These are phyloP conservation scores for Corythoichthys haematopterus DNA, from an alignment of 2,113 vertebrate genomes.

Conservation along the genomic window DNA sequence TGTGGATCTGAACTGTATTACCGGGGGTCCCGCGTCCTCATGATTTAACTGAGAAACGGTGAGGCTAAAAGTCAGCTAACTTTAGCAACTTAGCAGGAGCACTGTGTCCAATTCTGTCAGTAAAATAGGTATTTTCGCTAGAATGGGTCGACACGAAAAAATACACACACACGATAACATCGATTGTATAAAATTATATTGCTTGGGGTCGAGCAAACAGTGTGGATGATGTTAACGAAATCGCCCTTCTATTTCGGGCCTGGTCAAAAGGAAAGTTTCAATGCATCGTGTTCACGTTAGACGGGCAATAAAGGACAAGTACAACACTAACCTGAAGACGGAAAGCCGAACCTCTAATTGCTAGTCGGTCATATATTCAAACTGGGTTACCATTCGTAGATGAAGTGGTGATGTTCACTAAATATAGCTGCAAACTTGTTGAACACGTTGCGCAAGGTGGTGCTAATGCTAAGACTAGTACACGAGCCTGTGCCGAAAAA, in stretches of 20 bases:
- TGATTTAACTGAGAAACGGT: not conserved
- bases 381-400: not conserved
- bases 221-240: not conserved
- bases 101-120: too few species aligned
- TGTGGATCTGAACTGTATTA: not conserved
- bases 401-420: not conserved
- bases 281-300: slow-evolving; percentile 3
- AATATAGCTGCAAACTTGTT: slow-evolving; percentile 9
- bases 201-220: too few species aligned
- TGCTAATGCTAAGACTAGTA: slow-evolving; percentile 49
- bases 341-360: not conserved
- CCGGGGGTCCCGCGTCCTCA: not conserved
- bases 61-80: slow-evolving; percentile 5
- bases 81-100: not conserved
- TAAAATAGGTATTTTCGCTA: not conserved
- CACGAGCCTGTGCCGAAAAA: slow-evolving; percentile 30
- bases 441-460: slow-evolving; percentile 53
- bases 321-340: not conserved
- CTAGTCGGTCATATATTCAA: not conserved
- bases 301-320: not conserved
- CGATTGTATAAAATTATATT: too few species aligned
- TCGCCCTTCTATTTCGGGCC: not conserved
- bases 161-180: not conserved
- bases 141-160: not conserved
- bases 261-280: not conserved